Conservation (phyloP, 2,888 invertebrate species). For the Rapana venosa region DNA sequence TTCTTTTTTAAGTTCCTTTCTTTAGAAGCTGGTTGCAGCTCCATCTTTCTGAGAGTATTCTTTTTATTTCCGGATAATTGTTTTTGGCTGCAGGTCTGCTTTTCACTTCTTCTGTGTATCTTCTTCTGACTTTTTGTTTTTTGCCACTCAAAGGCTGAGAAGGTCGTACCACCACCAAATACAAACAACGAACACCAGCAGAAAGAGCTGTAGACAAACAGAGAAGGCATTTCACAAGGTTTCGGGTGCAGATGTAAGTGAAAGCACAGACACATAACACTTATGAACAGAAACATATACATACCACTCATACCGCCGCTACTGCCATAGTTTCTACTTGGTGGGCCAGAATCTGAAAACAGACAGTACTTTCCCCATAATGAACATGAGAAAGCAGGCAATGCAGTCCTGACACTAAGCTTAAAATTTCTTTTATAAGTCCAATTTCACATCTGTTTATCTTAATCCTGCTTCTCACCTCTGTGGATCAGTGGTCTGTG, state of each 20-base stretch:
- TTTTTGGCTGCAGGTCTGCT: too few relatives aligned
- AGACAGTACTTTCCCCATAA: background rate
- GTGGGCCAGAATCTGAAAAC: slow-evolving; percentile 40
- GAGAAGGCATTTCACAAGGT: background rate
- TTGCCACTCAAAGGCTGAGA: background rate
- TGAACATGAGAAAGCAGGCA: background rate
- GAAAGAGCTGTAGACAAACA: background rate
- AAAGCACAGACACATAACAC: background rate
- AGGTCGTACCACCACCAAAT: too few relatives aligned
- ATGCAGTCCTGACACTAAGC: background rate
- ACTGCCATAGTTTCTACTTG: slow-evolving; percentile 51
- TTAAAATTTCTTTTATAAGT: background rate
- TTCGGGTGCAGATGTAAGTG: background rate
- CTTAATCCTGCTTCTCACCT: background rate
- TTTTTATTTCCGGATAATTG: too few relatives aligned
- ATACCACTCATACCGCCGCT: slow-evolving; percentile 28
- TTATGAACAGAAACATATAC: background rate
- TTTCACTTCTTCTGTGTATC: too few relatives aligned
- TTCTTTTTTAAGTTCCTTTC: too few relatives aligned
- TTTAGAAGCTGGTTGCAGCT: too few relatives aligned
- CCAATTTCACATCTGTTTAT: background rate
- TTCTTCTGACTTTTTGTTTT: too few relatives aligned
- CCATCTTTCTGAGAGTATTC: too few relatives aligned
- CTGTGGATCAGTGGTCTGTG: background rate
- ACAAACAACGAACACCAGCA: background rate